Base-by-base conservation (phyloP, 2,113 vertebrate genomes). In the Mesitornis unicolor region DNA sequence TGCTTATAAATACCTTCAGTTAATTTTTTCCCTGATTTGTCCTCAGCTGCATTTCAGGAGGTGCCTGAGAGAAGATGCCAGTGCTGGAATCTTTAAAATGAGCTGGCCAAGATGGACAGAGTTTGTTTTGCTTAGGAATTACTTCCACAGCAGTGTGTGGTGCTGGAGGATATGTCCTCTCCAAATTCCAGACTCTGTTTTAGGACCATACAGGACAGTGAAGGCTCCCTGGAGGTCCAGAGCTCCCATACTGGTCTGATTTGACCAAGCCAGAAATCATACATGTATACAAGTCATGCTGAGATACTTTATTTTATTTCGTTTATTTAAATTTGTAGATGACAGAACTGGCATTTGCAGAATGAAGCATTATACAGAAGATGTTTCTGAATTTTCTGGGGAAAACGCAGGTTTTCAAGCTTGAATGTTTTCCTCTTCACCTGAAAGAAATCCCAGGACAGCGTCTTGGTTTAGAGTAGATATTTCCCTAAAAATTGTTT, bases 121-220 rank as follows among this genome's bases (percentile, higher is more conserved):
- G 36, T 79, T 93, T 21, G 7, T 63, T 87, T 79, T 81, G 21
- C 43, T 64, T 71, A 64, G 51, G 25, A 78, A 59, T 91, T 59
- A 15, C 24, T 60, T 95, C 51, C 54, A 26, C 19, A 45, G 56
- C 28, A 77, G 24, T 65, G 38, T 0, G 0, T 33, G 28, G 20
- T 69, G 16, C 40, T 51, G 24, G 20, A 16, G 17, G 7, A 29
- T 11, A 18, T 12, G 22, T 69, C 50, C 26, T 70, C 29, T 87
- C 33, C 0, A 1, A 82, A 60, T 65, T 82, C 33, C 42, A 73
- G 20, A 11, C 47, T 90, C 48, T 0, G 0, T 63, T 18, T 68
- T 71, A 73, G 21, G 17, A 36, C 24, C 47, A 10, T 74, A 47
- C 29, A 25, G 2, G 20, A 17, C 10, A 74, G 8, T n/a, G 26